Evolutionary conservation across 2,888 invertebrate species (phyloP), one percentile per base, ranked within the genome.

Genomic region (Bugulina stolonifera): DNA sequence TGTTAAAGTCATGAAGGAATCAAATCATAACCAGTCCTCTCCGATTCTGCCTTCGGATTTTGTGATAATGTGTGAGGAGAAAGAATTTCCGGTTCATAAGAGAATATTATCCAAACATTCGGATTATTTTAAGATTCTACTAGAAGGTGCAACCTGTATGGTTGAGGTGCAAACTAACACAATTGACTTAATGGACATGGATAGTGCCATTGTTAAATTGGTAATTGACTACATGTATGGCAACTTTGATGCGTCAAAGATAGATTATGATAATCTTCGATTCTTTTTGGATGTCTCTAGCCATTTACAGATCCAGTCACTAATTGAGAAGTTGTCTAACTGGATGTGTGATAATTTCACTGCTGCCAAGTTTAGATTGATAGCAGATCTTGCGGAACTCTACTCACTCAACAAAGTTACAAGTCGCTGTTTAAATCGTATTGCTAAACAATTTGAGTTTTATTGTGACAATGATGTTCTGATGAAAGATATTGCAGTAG

Each of bases 71-170:
- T 25, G 32, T 32, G 32, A 64, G 2, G 64, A 32, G 3, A 5
- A 34, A 2, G 34, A 64, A 14, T 64, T 25, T n/a, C 29, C 27
- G 14, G 64, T 64, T 27, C 64, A 64, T n/a, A 64, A 27, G 14
- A 29, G 29, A 25, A n/a, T 64, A 1, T 64, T 64, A 64, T 32
- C 34, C 32, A 34, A 64, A 64, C 64, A 64, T 27, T 64, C 64
- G 5, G 64, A 64, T 27, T 64, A 64, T 64, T 64, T 64, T 27
- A 64, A 64, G 32, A 27, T 34, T 18, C 27, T 64, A 14, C n/a
- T 64, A 14, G 64, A 64, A 32, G 64, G 64, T 32, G 27, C 27
- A 32, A 64, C 64, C 5, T 32, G 64, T 14, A 64, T 64, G 64
- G 1, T 22, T 1, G 64, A 64, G 27, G 25, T 32, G 22, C 64